phyloP scores from a whole-genome alignment of 2,113 vertebrate genomes.

The Muntiacus reevesi region DNA sequence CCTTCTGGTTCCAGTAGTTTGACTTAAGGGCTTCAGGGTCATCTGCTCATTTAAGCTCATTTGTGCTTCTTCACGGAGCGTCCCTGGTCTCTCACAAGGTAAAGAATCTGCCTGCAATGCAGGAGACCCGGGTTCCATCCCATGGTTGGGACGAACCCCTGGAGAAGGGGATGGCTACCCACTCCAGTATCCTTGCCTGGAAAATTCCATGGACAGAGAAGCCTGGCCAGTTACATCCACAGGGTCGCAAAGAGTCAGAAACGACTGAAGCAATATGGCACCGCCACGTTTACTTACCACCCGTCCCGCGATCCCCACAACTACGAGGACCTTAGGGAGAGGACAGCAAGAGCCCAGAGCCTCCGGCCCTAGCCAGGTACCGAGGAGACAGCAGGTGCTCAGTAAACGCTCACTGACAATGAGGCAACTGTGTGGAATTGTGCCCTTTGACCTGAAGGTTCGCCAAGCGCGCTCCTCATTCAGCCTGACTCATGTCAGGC shows the following conservation, averaged over 20 bases:
- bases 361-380: neutral
- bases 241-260: neutral
- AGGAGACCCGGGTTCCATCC: neutral
- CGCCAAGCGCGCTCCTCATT: neutral
- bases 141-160: neutral
- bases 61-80: neutral
- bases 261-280: neutral
- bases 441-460: neutral
- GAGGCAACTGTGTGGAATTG: neutral
- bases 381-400: neutral
- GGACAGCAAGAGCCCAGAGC: neutral
- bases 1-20: neutral
- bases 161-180: neutral
- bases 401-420: neutral
- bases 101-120: neutral
- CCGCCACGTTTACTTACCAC: neutral
- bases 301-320: fast-evolving
- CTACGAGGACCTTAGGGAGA: neutral
- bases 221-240: neutral
- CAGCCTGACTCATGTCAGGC: neutral
- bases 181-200: neutral
- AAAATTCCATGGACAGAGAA: neutral
- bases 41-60: neutral
- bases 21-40: neutral
- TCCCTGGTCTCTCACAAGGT: neutral